Evolutionary conservation across 2,797 vertebrate species (phyloP).

Genomic region (Hipposideros larvatus): DNA sequence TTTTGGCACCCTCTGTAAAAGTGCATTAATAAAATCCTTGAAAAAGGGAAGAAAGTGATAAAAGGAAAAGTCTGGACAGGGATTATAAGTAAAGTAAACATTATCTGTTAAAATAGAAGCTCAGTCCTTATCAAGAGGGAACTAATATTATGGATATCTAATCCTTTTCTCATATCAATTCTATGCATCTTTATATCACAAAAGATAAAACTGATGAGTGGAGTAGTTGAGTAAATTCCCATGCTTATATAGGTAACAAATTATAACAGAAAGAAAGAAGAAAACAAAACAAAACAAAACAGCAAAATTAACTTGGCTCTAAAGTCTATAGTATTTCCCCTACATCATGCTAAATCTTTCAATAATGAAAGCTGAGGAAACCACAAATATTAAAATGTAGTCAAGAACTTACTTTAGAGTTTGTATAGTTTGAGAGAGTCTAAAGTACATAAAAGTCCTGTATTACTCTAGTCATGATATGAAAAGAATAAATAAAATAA

Average conservation of each 20-base stretch:
- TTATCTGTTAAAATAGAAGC: neutral
- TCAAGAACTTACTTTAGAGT: neutral
- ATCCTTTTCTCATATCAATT: neutral
- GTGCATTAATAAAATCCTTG: neutral
- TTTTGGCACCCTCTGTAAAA: neutral
- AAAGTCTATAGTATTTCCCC: neutral
- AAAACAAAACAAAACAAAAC: neutral
- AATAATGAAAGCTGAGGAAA: neutral
- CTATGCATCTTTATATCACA: neutral
- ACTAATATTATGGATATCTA: neutral
- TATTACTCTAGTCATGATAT: neutral
- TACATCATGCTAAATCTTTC: neutral
- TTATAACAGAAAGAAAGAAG: neutral
- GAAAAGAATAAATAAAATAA: neutral
- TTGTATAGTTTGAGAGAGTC: neutral
- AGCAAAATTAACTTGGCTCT: neutral
- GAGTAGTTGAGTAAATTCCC: neutral
- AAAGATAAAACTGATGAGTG: neutral
- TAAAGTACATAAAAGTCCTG: neutral
- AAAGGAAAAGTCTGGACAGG: neutral
- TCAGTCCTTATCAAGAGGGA: neutral
- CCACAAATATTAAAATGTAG: neutral
- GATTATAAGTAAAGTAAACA: neutral
- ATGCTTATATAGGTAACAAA: neutral
- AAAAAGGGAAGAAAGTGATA: neutral